Base-by-base conservation (phyloP, 2,797 vertebrate species). In the Tenualosa thibaudeaui region DNA sequence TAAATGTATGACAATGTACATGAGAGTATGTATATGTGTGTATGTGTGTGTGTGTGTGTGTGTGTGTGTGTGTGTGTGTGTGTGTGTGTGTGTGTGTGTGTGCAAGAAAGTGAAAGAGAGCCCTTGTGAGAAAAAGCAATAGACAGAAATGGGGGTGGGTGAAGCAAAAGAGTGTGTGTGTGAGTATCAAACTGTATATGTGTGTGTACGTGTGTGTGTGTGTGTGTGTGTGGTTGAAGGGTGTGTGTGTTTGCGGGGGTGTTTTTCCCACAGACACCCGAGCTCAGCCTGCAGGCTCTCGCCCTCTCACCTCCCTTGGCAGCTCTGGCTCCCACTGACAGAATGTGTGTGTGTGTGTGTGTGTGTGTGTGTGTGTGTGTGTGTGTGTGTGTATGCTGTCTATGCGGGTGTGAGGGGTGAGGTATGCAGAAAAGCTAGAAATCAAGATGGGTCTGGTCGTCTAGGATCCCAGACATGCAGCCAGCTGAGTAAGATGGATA, bases 221-320 rank as follows among this genome's bases (percentile, higher is more conserved):
- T 75, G 37, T 22, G 37, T 43, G 15, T 40, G 65, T 37, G 13
- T 26, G 31, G 62, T 65, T 7, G 22, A 24, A 31, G 31, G 26
- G 60, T 65, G 60, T 26, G 26, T 3, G 68, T 9, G 31, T 8
- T 8, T 4, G 37, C 2, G 65, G 26, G 26, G 65, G 26, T 71
- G 24, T 13, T 71, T 71, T 75, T 75, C 68, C 68, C 68, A 75
- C 68, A 75, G 68, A 75, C 37, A 75, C 68, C 68, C 15, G 68
- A 75, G 68, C 68, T 75, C 68, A 40, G 68, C 58, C 58, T 62
- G 31, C 37, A 68, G 62, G 62, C 62, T 68, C 26, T 68, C 26
- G 62, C 62, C 62, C 62, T 37, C 62, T 68, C 62, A 68, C 62
- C 62, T 62, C 22, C 58, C 58, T 24, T 62, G 58, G 58, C 58